Base-by-base conservation (phyloP, 2,113 vertebrate species). In the Prunella fulvescens region DNA sequence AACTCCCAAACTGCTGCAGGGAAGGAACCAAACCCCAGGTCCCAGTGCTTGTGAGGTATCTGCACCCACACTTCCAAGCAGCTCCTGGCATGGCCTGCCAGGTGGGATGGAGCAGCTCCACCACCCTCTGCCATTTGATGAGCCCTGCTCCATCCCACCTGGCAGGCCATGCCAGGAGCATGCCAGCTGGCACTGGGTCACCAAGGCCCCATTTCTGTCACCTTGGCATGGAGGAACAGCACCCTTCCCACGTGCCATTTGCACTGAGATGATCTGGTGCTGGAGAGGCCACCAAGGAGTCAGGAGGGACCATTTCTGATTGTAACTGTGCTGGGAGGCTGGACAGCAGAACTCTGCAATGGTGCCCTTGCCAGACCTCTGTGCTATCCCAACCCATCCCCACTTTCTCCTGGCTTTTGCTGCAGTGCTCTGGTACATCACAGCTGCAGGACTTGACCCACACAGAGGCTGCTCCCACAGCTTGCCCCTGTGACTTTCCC, bases 391-490 rank as follows among this genome's bases (percentile, higher is more conserved):
- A 6, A 33, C 11, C 26, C 72, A 62, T 42, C 6, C 3, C 3
- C 37, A 9, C 42, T 37, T 69, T 13, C 29, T 54, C 72, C 71
- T 42, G 74, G 31, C 20, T 14, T 73, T 80, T 62, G 16, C 66
- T 9, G 2, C 57, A 33, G 7, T 66, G 35, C 42, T 18, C 42
- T 53, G 65, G 33, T 17, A 35, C 26, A 16, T 6, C 62, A 73
- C 0, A 0, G 31, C 47, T 50, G n/a, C 47, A 66, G 74, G 28
- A 74, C 45, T 13, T 60, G 48, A 76, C 53, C 44, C 57, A 53
- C n/a, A 8, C 0, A 0, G 47, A 73, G 42, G 24, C 42, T 76
- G 62, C 87, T 91, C 84, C 74, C 58, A 58, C 51, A 76, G 0
- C 37, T 78, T n/a, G 29, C 72, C 50, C 66, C 47, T 1, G 0